Evolutionary conservation across 2,797 vertebrate species (phyloP), one percentile per base, ranked within the genome.

Genomic region (Leuciscus waleckii): DNA sequence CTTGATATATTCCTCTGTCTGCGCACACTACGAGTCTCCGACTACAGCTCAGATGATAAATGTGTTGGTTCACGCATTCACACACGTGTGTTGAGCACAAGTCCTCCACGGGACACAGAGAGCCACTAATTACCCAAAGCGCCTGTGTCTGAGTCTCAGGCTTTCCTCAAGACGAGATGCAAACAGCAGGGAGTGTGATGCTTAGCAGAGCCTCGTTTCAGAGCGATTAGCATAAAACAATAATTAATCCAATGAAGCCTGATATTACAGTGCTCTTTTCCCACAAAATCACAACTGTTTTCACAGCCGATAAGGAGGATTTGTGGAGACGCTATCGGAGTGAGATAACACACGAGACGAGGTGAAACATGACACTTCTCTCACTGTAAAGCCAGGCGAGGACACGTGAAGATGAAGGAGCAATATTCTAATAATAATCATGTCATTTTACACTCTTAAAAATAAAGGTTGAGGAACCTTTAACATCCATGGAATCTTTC

Each of bases 121-220:
- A 86, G 75, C 67, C 17, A 5, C 89, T 90, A 92, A 93, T 93
- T 92, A 93, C 90, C 91, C 90, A 90, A 89, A 91, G 89, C 89
- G 91, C 86, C 87, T 67, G 49, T 83, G 79, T 54, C 85, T 89
- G 92, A 94, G 92, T 81, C 46, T 82, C 32, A 0, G 86, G 82
- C 82, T 81, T 86, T 71, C 19, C 68, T 7, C 16, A 16, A 56
- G 17, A 63, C 16, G 32, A 56, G 81, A 82, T 89, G 74, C 1
- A 87, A 87, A 84, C 88, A 90, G 89, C 90, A 91, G 91, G 90
- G 90, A 92, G 86, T 86, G 82, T 85, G 89, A 84, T 85, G 87
- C 83, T 81, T 74, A 86, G 89, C 89, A 77, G 86, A n/a, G 76
- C 37, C 89, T 91, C 89, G 90, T 93, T 93, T 92, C 87, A 89